Evolutionary conservation across 1,140 invertebrate genomes (phyloP), one percentile per base, ranked within the genome.

Genomic region (Trachymyrmex septentrionalis): DNA sequence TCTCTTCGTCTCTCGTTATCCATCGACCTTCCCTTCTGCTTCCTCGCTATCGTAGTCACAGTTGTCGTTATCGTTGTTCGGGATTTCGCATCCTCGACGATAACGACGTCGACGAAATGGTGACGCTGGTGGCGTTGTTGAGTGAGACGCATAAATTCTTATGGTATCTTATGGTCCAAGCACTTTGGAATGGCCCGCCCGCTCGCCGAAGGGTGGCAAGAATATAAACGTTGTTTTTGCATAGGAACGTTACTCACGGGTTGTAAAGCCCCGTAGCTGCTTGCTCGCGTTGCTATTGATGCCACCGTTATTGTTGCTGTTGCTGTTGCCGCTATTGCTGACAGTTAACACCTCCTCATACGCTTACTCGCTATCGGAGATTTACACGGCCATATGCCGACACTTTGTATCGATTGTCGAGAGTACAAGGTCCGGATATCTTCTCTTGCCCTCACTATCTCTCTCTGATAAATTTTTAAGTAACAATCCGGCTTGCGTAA

Each of bases 161-260:
- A 90, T 57, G 88, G 66, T 86, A 76, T 86, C 87, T 86, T 82
- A 82, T 81, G 57, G 76, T 88, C 53, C 44, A 71, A 86, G 76
- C 14, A 64, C 72, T 61, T 59, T 24, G 63, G 66, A 88, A 88
- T 86, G 67, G 86, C 50, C 7, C 57, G 27, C 14, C 59, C 73
- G 30, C 27, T 50, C 34, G 63, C 44, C 27, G 57, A 88, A 86
- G 75, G 69, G 63, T 81, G 76, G 81, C 10, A 59, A 77, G 86
- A 89, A 86, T 89, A 89, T 88, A 86, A 87, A 89, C 86, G 75
- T 89, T 87, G 86, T 89, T 89, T 87, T 89, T 89, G 82, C 78
- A 86, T 64, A 38, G 16, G 14, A 55, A 44, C 86, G 53, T 89
- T 87, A 76, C 34, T 76, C 75, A 82, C 81, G 85, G 69, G 48